phyloP scores from a whole-genome alignment of 2,888 invertebrate species.

The Portevinia maculata region DNA sequence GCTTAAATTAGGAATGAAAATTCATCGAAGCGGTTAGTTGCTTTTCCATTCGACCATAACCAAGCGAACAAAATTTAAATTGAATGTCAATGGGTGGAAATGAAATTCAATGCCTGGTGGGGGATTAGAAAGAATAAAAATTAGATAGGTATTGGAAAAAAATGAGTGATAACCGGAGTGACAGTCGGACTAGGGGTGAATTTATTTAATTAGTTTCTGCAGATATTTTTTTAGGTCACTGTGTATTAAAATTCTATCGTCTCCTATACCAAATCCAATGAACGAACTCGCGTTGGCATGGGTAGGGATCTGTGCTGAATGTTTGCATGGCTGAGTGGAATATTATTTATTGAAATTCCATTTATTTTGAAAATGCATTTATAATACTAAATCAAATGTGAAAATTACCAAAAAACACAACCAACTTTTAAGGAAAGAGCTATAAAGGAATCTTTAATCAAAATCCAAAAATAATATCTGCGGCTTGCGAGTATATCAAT shows the following conservation, averaged over 20 bases:
- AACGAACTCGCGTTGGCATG: background rate
- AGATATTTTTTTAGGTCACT: background rate
- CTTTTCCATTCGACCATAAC: slow-evolving; percentile 71
- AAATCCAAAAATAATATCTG: no score
- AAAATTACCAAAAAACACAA: no score
- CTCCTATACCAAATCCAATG: background rate
- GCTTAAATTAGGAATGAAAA: slow-evolving; percentile 60
- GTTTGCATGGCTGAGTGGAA: background rate
- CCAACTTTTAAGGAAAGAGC: no score
- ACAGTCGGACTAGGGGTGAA: slow-evolving; percentile 25
- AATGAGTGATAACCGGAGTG: slow-evolving; percentile 35
- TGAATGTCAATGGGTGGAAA: slow-evolving; percentile 62
- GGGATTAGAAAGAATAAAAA: background rate
- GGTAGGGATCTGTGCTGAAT: background rate
- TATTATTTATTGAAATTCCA: no score
- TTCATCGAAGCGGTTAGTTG: slow-evolving; percentile 71
- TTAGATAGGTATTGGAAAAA: background rate
- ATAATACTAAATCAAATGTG: no score
- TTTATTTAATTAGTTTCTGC: slow-evolving; percentile 38
- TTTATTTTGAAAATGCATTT: no score
- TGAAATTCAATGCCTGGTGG: slow-evolving; percentile 43
- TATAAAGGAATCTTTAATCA: no score
- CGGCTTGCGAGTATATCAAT: no score
- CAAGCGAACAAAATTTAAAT: slow-evolving; percentile 70
- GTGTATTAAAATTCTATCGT: slow-evolving; percentile 3